Evolutionary conservation across 23 tunicate genomes (phyloP), one percentile per base, ranked within the genome.

Genomic region (Diplosoma virens): DNA sequence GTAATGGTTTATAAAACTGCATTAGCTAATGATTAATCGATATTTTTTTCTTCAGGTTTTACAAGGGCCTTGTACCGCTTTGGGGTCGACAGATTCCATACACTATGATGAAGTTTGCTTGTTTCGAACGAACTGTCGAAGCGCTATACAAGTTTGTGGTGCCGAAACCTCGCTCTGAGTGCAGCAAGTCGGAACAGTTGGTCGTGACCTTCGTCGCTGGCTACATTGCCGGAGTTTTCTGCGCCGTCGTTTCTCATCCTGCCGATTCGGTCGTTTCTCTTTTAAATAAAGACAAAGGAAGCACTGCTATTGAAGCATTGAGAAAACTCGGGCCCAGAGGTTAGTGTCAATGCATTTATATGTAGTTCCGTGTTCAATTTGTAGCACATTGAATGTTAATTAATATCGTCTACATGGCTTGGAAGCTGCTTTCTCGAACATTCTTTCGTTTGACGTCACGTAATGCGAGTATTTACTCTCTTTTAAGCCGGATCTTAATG

Each of bases 21-120:
- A 46, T 46, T 11, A 11, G 52, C 52, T 11, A 17, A 46, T 11
- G 17, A 11, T 56, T 21, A 56, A 16, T 56, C n/a, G 22, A 21
- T 16, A 7, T 56, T 4, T n/a, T n/a, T n/a, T n/a, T 35, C 6
- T 33, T 59, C 34, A 83, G 84, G 9, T 92, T 92, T 66, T 87
- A 82, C 89, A 82, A 83, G 30, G 98, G 98, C 14, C 45, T 93
- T 3, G 85, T 71, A 9, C 98, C 98, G 0, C 59, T 93, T 11
- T 93, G 98, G 98, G 60, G 81, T 34, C 74, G 98, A 25, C 98
- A 93, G 45, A 87, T 93, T 81, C 98, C 98, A 11, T 93, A 93
- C 81, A 93, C 95, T 1, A 93, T 93, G 98, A 93, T 93, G 98
- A 93, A 93, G 50, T 93, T 93, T 74, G 89, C 98, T 58, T 93